Conservation (phyloP, 2,888 invertebrate species). For the Axea sp. region DNA sequence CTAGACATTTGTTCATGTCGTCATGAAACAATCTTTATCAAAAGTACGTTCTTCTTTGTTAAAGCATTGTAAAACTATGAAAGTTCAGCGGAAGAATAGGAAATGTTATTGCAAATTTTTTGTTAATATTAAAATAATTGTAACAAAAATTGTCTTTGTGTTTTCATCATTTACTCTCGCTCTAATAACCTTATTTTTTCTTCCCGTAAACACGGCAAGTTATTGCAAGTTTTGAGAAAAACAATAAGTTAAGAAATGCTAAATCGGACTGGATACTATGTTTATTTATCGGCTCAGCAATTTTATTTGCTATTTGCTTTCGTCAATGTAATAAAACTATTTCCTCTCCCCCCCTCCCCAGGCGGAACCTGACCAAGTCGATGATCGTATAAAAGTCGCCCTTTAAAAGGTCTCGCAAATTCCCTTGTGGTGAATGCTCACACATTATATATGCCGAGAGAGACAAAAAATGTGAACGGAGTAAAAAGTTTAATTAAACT, state of each 20-base stretch:
- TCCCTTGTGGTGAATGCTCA: background rate
- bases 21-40: too few relatives aligned
- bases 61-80: background rate
- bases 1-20: too few relatives aligned
- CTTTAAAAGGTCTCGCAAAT: background rate
- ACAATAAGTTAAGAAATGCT: background rate
- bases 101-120: constrained; percentile 4
- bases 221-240: background rate
- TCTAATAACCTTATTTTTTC: constrained; percentile 1
- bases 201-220: background rate
- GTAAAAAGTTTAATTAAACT: constrained; percentile 18
- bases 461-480: background rate
- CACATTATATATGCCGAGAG: background rate
- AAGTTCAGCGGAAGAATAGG: background rate
- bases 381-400: background rate
- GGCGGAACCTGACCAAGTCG: background rate
- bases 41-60: background rate
- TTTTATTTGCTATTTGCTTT: constrained; percentile 5
- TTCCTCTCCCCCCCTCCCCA: too few relatives aligned
- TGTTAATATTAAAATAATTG: constrained; percentile 24
- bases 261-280: too few relatives aligned
- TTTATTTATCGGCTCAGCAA: background rate
- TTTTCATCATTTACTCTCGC: background rate
- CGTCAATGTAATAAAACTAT: constrained; percentile 10
- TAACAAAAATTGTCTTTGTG: constrained; percentile 2